Percentiles rank a stretch among this genome's conserved stretches.
Conservation (phyloP, 2,888 invertebrate genomes). For the Vandiemenella viatica region DNA sequence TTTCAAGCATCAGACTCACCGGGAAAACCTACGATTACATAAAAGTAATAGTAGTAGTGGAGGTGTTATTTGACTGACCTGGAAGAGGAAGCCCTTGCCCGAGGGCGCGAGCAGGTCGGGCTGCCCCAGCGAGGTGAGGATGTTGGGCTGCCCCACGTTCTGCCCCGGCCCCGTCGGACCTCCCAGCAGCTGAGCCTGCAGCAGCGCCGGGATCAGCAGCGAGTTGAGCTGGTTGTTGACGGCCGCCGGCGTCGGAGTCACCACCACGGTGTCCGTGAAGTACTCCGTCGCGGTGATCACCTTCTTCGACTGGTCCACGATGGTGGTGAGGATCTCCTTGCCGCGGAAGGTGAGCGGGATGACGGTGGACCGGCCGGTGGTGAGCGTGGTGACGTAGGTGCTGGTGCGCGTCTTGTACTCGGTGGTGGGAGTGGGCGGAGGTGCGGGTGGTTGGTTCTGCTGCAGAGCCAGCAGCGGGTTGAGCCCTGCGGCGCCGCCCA, state of each 20-base stretch:
- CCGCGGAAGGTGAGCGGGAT: conserved; percentile 75
- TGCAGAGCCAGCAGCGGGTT: conserved; percentile 45
- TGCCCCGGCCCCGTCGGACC: conserved; percentile 18
- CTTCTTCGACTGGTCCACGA: conserved; percentile 58
- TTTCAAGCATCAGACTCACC: no score
- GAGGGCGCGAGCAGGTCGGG: neutral
- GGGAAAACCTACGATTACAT: no score
- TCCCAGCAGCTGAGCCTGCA: conserved; percentile 32
- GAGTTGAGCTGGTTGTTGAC: conserved; percentile 36
- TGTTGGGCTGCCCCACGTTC: conserved; percentile 27
- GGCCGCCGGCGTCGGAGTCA: conserved; percentile 54
- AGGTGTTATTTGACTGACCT: no score
- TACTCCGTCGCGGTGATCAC: conserved; percentile 83
- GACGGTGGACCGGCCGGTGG: conserved; percentile 67
- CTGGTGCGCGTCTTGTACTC: conserved; percentile 68
- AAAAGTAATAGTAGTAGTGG: no score
- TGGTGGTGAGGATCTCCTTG: conserved; percentile 73
- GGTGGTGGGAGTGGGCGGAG: conserved; percentile 51
- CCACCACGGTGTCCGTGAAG: conserved; percentile 70
- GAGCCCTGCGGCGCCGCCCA: conserved; percentile 35
- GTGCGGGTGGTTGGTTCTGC: conserved; percentile 29
- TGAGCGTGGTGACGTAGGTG: conserved; percentile 79
- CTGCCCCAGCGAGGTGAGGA: conserved; percentile 27
- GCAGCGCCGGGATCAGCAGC: conserved; percentile 40
- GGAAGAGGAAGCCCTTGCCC: neutral